Evolutionary conservation across 2,888 invertebrate genomes (phyloP).

Genomic region (Xestobium rufovillosum): DNA sequence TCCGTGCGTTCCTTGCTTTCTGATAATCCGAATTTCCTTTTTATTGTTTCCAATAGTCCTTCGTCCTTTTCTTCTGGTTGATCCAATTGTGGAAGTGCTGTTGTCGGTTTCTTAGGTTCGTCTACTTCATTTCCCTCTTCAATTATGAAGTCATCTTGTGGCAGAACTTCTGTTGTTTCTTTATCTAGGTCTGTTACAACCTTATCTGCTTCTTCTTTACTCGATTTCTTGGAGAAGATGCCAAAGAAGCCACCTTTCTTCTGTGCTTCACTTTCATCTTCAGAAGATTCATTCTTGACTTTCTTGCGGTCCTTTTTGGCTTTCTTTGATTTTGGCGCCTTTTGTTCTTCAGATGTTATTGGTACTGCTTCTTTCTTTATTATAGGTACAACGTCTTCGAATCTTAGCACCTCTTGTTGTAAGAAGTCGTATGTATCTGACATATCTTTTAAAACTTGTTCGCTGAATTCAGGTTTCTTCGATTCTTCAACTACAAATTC

Average conservation of each 20-base stretch:
- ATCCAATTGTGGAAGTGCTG: slow-evolving; percentile 11
- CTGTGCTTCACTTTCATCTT: neutral
- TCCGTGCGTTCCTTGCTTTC: slow-evolving; percentile 13
- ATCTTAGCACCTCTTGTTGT: slow-evolving; percentile 13
- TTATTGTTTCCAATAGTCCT: slow-evolving; percentile 5
- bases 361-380: neutral
- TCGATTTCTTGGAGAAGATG: neutral
- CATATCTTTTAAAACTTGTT: slow-evolving; percentile 14
- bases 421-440: slow-evolving; percentile 14
- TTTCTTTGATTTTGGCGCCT: slow-evolving; percentile 1
- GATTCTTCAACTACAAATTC: slow-evolving; percentile 7
- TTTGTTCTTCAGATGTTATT: neutral
- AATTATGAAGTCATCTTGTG: slow-evolving; percentile 6
- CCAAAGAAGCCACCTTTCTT: slow-evolving; percentile 1
- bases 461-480: too few relatives aligned
- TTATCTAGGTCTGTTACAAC: neutral
- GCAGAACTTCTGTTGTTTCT: slow-evolving; percentile 2
- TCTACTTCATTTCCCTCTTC: slow-evolving; percentile 21
- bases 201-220: slow-evolving; percentile 5
- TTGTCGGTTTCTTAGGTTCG: slow-evolving; percentile 13
- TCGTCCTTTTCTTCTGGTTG: slow-evolving; percentile 10
- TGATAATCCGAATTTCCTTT: slow-evolving; percentile 6
- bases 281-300: too few relatives aligned
- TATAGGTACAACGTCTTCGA: slow-evolving; percentile 15
- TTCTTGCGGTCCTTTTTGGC: too few relatives aligned